Conservation (phyloP, 2,113 vertebrate genomes). For the Fulmarus glacialis region DNA sequence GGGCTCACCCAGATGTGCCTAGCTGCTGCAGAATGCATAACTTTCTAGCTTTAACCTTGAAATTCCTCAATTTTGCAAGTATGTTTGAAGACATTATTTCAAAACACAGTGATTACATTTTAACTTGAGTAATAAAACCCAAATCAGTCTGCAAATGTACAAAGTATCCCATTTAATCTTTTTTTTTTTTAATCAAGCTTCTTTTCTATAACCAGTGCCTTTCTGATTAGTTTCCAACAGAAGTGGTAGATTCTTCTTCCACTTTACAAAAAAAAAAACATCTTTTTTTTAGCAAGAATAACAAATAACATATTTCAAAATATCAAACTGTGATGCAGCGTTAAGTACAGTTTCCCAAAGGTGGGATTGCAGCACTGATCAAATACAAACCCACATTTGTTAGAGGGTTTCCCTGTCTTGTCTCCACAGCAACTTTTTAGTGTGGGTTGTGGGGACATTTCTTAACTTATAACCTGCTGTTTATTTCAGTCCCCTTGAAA, state of each 20-base stretch:
- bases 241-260: not conserved
- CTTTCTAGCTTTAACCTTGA: not conserved
- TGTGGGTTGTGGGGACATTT: not conserved
- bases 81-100: not conserved
- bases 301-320: not conserved
- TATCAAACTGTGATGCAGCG: not conserved
- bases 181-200: not conserved
- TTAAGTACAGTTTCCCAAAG: not conserved
- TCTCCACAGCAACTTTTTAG: not conserved
- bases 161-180: not conserved
- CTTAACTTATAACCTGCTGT: not conserved
- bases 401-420: not conserved
- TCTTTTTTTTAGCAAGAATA: not conserved
- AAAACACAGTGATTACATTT: not conserved
- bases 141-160: not conserved
- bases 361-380: not conserved
- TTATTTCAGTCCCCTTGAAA: not conserved
- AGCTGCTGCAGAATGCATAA: not conserved
- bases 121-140: not conserved
- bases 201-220: constrained; percentile 12
- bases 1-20: not conserved
- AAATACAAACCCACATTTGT: not conserved
- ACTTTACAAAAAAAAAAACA: not conserved
- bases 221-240: constrained; percentile 41
- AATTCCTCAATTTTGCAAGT: not conserved